Base-by-base conservation (phyloP, 2,888 invertebrate species). In the Platycheirus rosarum region DNA sequence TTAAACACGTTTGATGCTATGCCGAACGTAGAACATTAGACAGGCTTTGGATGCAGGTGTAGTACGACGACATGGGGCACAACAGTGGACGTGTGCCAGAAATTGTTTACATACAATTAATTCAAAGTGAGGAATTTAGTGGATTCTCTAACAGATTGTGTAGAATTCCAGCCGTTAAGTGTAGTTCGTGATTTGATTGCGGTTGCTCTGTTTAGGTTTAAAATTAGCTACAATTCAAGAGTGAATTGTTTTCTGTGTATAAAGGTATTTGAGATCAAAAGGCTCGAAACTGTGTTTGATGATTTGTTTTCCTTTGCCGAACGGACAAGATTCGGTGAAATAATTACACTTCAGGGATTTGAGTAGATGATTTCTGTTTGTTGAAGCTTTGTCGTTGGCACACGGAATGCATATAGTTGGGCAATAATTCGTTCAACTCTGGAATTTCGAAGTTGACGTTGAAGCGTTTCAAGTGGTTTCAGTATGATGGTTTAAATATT, bases 31-130 rank as follows among this genome's bases (percentile, higher is more conserved):
- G 8, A 53, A 32, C 62, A 16, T 53, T 60, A 65, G 35, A 60
- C 35, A 40, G 11, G 35, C 44, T 48, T 57, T 11, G 53, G 26
- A 42, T 55, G 48, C 49, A 49, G 71, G 40, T 66, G 42, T 8
- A 13, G 26, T n/a, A 20, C 37, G n/a, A 20, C 2, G 13, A 20
- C 55, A 55, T 7, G 37, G 29, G 16, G 9, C 8, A 40, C 20
- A 48, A n/a, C 23, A 18, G 26, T 23, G 37, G 51, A 40, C 65
- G 42, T 62, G 48, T 48, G 40, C 35, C 9, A n/a, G 46, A 40
- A 66, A 48, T 73, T 73, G 78, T 78, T 78, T 78, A 62, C 78
- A 55, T 55, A 66, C 60, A 78, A 78, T 78, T 66, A 78, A 53
- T 68, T 68, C 53, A 68, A 78, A 68, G 66, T 68, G 65, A 60